Percentiles rank a stretch among this genome's conserved stretches.
Conservation (phyloP, 2,888 invertebrate genomes). For the Coelopa pilipes region DNA sequence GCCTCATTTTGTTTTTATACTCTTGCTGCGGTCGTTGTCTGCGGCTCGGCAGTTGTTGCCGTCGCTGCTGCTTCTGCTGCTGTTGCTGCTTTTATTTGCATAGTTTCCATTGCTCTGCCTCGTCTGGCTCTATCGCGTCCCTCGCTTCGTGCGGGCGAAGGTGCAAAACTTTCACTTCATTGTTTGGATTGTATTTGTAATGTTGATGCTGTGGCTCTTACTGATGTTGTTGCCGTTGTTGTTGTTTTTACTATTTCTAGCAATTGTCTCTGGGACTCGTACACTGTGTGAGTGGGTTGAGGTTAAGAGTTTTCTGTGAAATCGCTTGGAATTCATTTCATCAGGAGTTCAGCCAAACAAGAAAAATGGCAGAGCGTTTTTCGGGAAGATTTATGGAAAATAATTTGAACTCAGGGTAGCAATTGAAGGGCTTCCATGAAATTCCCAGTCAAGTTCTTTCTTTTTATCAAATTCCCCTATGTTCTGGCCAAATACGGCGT, state of each 20-base stretch:
- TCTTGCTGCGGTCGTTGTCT: too few relatives aligned
- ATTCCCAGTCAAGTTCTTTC: too few relatives aligned
- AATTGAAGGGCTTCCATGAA: too few relatives aligned
- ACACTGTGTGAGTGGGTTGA: conserved; percentile 20
- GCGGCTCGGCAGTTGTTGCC: too few relatives aligned
- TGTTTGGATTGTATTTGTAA: conserved; percentile 14
- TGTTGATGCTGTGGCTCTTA: not conserved
- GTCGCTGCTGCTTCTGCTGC: not conserved
- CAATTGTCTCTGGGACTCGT: not conserved
- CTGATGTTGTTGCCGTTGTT: not conserved
- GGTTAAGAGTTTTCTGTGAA: not conserved
- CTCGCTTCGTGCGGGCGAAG: not conserved
- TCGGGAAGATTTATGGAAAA: too few relatives aligned
- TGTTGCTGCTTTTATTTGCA: not conserved
- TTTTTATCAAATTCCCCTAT: too few relatives aligned
- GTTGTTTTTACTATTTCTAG: not conserved
- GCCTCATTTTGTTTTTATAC: too few relatives aligned
- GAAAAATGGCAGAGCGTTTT: too few relatives aligned
- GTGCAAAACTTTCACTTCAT: conserved; percentile 61
- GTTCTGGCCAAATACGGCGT: too few relatives aligned
- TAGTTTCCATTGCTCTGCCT: not conserved
- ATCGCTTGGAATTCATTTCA: not conserved
- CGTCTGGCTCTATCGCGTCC: not conserved
- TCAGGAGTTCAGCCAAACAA: not conserved
- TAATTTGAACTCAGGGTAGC: too few relatives aligned